A percentile compares a stretch with the other conserved stretches of the same genome.
These are phyloP conservation scores for Sogatella furcifera DNA, from an alignment of 1,140 invertebrate species.

Conservation along the genomic window DNA sequence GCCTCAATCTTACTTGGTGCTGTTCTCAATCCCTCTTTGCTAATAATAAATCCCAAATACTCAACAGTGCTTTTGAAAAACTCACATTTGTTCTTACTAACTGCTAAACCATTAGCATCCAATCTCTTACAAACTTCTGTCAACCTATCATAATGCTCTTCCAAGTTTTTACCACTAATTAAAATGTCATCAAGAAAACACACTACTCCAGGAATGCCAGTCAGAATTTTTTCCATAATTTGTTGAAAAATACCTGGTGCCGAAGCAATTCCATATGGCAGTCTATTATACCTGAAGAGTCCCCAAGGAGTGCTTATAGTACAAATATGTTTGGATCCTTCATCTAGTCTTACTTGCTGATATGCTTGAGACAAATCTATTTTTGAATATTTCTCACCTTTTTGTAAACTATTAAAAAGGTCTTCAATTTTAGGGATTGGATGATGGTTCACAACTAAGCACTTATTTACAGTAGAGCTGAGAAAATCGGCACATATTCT, in stretches of 20 bases:
- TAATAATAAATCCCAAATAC: conserved; percentile 29
- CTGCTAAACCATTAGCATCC: conserved; percentile 6
- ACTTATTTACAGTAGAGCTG: not conserved
- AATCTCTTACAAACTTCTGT: conserved; percentile 11
- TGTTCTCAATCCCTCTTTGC: conserved; percentile 24
- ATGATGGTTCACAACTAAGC: not conserved
- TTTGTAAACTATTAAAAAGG: not conserved
- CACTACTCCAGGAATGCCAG: conserved; percentile 9
- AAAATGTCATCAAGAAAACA: conserved; percentile 19
- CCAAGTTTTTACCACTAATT: conserved; percentile 6
- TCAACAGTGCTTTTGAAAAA: conserved; percentile 17
- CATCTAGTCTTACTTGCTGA: conserved; percentile 1
- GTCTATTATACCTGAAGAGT: not conserved
- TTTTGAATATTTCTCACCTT: not conserved
- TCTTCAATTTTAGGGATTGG: not conserved
- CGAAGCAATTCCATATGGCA: conserved; percentile 1
- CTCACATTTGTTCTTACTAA: conserved; percentile 19
- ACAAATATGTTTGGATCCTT: not conserved
- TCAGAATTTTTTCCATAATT: conserved; percentile 19
- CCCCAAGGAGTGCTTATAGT: not conserved
- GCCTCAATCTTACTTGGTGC: conserved; percentile 22
- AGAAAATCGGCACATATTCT: not conserved
- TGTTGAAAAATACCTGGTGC: not conserved
- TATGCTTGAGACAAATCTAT: conserved; percentile 5
- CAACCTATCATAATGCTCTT: conserved; percentile 7